phyloP scores from a whole-genome alignment of 2,797 vertebrate genomes.

The Alauda arvensis region DNA sequence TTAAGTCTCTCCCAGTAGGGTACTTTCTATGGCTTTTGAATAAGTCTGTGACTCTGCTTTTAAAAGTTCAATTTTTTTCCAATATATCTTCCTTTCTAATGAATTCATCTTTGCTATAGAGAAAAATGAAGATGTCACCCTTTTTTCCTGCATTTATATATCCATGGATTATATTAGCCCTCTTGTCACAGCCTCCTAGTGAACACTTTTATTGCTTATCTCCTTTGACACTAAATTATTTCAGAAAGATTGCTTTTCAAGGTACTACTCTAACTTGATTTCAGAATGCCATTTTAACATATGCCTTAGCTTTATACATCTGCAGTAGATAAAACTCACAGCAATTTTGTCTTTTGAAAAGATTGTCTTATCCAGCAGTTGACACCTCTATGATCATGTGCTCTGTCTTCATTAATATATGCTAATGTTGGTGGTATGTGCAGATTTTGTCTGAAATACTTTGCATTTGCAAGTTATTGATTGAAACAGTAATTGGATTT shows the following conservation, averaged over 20 bases:
- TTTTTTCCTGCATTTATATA: not conserved
- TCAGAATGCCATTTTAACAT: not conserved
- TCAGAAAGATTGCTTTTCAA: not conserved
- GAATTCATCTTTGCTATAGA: not conserved
- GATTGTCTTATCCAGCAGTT: not conserved
- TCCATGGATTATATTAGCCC: not conserved
- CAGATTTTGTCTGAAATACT: not conserved
- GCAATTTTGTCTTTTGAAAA: not conserved
- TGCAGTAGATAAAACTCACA: not conserved
- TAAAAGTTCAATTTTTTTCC: not conserved
- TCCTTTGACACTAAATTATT: not conserved
- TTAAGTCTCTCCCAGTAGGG: not conserved
- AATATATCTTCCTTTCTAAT: not conserved
- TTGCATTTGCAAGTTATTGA: not conserved
- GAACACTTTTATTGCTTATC: not conserved
- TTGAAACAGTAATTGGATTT: not conserved
- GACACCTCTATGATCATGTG: not conserved
- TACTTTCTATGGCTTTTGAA: not conserved
- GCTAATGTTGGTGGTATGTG: fast-evolving
- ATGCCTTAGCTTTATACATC: not conserved
- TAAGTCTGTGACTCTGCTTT: not conserved
- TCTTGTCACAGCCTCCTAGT: not conserved
- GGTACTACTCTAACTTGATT: not conserved
- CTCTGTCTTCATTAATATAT: not conserved
- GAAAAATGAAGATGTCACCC: not conserved